A percentile compares a stretch with the other conserved stretches of the same genome.
These are phyloP conservation scores for Lepidostoma basale DNA, from an alignment of 1,140 invertebrate genomes.

Conservation along the genomic window DNA sequence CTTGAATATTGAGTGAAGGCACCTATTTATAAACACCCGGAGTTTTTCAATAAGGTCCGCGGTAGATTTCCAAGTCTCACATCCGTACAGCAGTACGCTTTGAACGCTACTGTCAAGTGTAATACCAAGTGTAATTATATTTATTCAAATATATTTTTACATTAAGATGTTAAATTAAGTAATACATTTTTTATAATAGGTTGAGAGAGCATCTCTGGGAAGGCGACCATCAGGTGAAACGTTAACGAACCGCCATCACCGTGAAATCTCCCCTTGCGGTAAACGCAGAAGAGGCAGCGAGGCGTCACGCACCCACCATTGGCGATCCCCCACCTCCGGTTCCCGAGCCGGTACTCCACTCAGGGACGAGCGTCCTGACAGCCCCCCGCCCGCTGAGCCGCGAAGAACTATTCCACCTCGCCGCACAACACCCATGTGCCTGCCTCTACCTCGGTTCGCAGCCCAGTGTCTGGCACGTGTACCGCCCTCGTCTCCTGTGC, in stretches of 20 bases:
- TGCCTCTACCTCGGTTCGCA: slow-evolving; percentile 86
- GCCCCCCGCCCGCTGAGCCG: slow-evolving; percentile 72
- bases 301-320: slow-evolving; percentile 41
- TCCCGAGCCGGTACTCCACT: slow-evolving; percentile 82
- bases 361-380: slow-evolving; percentile 82
- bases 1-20: no score
- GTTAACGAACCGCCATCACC: slow-evolving; percentile 45
- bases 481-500: slow-evolving; percentile 51
- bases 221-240: slow-evolving; percentile 47
- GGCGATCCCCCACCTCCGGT: slow-evolving; percentile 55
- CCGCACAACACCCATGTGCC: slow-evolving; percentile 72
- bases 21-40: no score
- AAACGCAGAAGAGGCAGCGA: slow-evolving; percentile 45
- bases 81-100: no score
- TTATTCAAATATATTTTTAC: no score
- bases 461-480: slow-evolving; percentile 68
- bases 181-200: slow-evolving; percentile 39
- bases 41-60: no score
- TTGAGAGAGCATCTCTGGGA: slow-evolving; percentile 52
- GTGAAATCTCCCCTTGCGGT: slow-evolving; percentile 51
- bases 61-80: no score
- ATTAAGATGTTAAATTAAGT: neutral
- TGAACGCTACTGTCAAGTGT: no score
- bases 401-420: slow-evolving; percentile 61
- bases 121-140: no score